Base-by-base conservation (phyloP, 2,797 vertebrate genomes). In the Gila robusta region DNA sequence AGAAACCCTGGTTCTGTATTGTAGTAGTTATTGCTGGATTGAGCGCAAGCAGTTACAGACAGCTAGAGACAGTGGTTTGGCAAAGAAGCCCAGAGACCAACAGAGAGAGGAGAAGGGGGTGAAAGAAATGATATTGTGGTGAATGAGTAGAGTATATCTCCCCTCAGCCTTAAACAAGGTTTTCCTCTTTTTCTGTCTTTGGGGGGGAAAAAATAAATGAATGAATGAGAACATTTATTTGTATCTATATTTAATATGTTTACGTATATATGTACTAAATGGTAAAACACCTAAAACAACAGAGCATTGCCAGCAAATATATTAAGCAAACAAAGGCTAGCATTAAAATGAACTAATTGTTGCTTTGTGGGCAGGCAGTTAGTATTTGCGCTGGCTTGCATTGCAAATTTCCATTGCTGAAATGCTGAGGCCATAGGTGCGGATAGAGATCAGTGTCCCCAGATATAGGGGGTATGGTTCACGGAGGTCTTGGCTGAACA, bases 11-110 rank as follows among this genome's bases (percentile, higher is more conserved):
- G 74, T 54, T 49, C 74, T 85, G 0, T 19, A 79, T n/a, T 86
- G 84, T 82, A 80, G 93, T 93, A 94, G 92, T 94, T 95, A 93
- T 92, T 91, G 87, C 89, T 93, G 95, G 94, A 95, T 92, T 79
- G 91, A 90, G 91, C 82, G 94, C 93, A 94, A 79, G 82, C 64
- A 66, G 86, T 88, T 84, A 91, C 91, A 93, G 96, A 94, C 96
- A 95, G 95, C 82, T 89, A 95, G 96, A 97, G 96, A 96, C 95
- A 96, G 97, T 94, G 96, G 96, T 95, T 96, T 97, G 96, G 96
- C 96, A 89, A 56, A 76, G 66, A 56, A 28, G 21, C 41, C 35
- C 54, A 54, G 85, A 84, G 47, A 86, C 81, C 69, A 73, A 49
- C 54, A 84, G 85, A 83, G 49, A 76, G 59, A 35, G 17, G 64